Evolutionary conservation across 2,797 vertebrate genomes (phyloP), one percentile per base, ranked within the genome.

Genomic region (Fistularia tabacaria): DNA sequence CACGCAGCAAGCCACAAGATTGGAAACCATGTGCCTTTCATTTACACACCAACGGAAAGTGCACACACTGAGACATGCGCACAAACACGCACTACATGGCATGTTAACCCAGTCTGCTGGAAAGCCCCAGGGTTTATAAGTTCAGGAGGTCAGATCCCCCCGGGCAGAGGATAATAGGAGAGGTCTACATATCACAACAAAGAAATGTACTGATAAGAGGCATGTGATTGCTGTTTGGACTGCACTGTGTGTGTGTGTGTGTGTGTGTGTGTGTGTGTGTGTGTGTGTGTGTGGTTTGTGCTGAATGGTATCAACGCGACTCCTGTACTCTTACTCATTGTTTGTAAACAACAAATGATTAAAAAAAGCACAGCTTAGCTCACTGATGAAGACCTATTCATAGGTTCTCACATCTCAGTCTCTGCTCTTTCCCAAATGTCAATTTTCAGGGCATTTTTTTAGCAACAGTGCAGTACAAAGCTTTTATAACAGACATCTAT

Each of bases 91-190:
- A 48, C 43, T 46, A 54, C 37, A 38, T 54, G 6, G 54, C 14
- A 11, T 66, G 72, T 68, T 68, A 52, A 37, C 48, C 46, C 59
- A 66, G 69, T 51, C 39, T 6, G 25, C 1, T 46, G 74, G 57
- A 84, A 82, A 79, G 71, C 80, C 80, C 74, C 73, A 4, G 70
- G 73, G 77, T 72, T 81, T 77, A 75, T 10, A 60, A 49, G 83
- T 64, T 82, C 77, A 77, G 38, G 10, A 40, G 84, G 83, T 87
- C 78, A 74, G 68, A 57, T 51, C 66, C 71, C 64, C 58, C 55
- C 46, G 12, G 79, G 74, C 64, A 8, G 14, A 2, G 63, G 77
- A 81, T 81, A 77, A 85, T 74, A 50, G 67, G 25, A 47, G 60
- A 41, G 38, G 74, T 72, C 54, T 59, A 53, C 66, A 51, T 66